Evolutionary conservation across 2,113 vertebrate species (phyloP).

Genomic region (Caranx melampygus): DNA sequence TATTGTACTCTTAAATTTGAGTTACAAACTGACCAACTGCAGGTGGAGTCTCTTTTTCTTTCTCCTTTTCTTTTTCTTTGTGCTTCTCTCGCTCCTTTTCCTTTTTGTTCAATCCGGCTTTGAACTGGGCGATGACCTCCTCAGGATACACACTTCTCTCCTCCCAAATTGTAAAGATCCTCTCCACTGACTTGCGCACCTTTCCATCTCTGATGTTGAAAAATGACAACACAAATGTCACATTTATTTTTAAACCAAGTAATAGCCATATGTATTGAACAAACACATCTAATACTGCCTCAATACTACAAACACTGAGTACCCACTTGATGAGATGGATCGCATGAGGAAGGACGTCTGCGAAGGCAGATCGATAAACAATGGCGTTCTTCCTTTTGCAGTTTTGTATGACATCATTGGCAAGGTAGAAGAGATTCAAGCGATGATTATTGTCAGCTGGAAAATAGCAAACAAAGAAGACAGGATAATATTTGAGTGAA

Average conservation of each 20-base stretch:
- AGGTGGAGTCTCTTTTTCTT: constrained; percentile 42
- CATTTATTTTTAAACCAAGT: neutral
- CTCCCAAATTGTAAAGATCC: constrained; percentile 98
- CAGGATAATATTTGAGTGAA: neutral
- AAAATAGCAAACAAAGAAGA: constrained; percentile 20
- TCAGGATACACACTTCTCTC: constrained; percentile 95
- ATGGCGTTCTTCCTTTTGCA: constrained; percentile 98
- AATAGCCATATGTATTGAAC: neutral
- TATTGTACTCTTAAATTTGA: neutral
- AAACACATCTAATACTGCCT: too few relatives aligned
- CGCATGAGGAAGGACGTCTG: constrained; percentile 93
- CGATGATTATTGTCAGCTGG: constrained; percentile 93
- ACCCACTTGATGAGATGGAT: constrained; percentile 94
- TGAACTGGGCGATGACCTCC: constrained; percentile 91
- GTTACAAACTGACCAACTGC: constrained; percentile 67
- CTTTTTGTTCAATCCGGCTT: constrained; percentile 83
- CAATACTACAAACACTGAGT: neutral
- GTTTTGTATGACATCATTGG: constrained; percentile 99
- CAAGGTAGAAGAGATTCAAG: constrained; percentile 97
- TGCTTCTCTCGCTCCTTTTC: constrained; percentile 75
- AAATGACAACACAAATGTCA: constrained; percentile 3
- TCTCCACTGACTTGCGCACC: constrained; percentile 93
- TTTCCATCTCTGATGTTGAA: constrained; percentile 89
- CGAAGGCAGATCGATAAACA: constrained; percentile 92
- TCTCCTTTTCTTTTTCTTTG: constrained; percentile 62